phyloP scores from a whole-genome alignment of 2,113 vertebrate genomes.

The Oceanodroma tethys region DNA sequence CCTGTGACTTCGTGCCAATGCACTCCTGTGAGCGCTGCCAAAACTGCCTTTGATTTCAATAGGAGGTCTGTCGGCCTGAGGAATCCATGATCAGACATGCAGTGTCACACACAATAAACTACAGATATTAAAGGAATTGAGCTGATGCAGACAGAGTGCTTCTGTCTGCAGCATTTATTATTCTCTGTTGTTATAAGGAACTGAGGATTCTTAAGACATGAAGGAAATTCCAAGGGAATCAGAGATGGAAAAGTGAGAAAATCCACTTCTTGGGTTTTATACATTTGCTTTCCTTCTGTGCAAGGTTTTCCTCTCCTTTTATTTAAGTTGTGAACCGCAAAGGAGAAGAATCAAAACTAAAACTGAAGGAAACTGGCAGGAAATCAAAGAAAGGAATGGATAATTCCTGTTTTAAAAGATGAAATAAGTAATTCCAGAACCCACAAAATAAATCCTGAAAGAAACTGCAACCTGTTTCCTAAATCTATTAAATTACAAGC shows the following conservation, averaged over 20 bases:
- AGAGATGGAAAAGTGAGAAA: not conserved
- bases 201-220: not conserved
- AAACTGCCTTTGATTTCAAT: not conserved
- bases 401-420: not conserved
- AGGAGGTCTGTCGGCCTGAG: not conserved
- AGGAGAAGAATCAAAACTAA: not conserved
- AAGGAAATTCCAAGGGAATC: not conserved
- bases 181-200: not conserved
- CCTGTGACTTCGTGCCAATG: not conserved
- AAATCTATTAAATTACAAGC: not conserved
- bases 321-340: not conserved
- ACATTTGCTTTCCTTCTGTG: not conserved
- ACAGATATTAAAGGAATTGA: not conserved
- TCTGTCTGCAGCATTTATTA: conserved; percentile 30
- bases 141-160: conserved; percentile 36
- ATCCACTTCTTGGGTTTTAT: not conserved
- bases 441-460: not conserved
- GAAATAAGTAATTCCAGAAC: not conserved
- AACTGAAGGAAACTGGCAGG: not conserved
- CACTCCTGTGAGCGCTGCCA: not conserved
- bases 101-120: conserved; percentile 37
- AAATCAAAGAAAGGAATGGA: not conserved
- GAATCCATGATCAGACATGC: not conserved
- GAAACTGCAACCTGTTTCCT: not conserved
- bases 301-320: not conserved